A percentile compares a stretch with the other conserved stretches of the same genome.
phyloP scores from a whole-genome alignment of 64 coral and sea anemone genomes.

The Orbicella faveolata region DNA sequence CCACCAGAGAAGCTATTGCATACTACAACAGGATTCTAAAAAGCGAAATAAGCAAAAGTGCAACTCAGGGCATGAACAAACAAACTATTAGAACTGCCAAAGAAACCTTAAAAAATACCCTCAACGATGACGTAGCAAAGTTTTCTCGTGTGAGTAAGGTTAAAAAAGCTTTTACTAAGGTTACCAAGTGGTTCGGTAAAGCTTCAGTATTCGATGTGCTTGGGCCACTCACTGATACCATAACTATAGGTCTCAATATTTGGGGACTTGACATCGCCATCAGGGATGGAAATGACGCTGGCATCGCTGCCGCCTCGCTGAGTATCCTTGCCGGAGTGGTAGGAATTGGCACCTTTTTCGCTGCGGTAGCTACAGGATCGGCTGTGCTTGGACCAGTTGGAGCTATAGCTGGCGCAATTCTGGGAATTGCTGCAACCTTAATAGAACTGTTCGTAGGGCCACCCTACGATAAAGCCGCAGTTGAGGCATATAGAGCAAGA shows the following conservation, averaged over 20 bases:
- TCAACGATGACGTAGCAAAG: background rate
- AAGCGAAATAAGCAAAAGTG: no score
- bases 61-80: no score
- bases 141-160: background rate
- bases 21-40: no score
- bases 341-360: background rate
- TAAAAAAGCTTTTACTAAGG: background rate
- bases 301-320: constrained; percentile 1
- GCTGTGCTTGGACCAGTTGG: background rate
- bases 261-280: constrained; percentile 19
- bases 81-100: no score
- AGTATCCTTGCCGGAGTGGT: background rate
- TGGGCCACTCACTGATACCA: constrained; percentile 1
- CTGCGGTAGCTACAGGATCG: background rate
- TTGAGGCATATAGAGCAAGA: background rate
- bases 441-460: background rate
- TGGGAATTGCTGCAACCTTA: background rate
- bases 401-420: background rate
- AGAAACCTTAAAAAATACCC: background rate
- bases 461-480: background rate
- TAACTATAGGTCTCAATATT: constrained; percentile 13
- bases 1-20: no score
- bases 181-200: background rate
- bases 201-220: constrained; percentile 14
- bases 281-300: background rate